Conservation (phyloP, 2,113 vertebrate genomes). For the Gobiocypris rarus region DNA sequence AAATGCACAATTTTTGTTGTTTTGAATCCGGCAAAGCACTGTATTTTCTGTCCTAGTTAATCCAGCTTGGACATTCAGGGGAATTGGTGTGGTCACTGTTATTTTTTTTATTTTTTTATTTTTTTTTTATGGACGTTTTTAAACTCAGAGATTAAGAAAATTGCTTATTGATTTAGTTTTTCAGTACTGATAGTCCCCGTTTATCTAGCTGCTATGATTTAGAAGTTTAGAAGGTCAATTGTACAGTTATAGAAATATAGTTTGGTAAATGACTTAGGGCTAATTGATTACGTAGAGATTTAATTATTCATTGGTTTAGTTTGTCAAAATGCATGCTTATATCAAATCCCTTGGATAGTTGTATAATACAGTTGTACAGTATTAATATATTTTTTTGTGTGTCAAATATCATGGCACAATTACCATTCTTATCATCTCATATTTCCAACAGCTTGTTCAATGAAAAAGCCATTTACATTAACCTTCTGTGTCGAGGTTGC, state of each 20-base stretch:
- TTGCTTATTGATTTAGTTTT: neutral
- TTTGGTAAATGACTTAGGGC: neutral
- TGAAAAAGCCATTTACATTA: conserved; percentile 3
- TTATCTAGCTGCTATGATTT: neutral
- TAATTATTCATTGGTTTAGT: neutral
- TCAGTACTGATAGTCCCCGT: neutral
- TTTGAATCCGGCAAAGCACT: no score
- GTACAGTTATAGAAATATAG: neutral
- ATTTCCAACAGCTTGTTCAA: conserved; percentile 9
- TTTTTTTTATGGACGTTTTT: neutral
- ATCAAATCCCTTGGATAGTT: neutral
- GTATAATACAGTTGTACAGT: no score
- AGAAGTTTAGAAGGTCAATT: conserved; percentile 6
- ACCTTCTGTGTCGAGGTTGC: neutral
- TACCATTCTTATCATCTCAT: neutral
- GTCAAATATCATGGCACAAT: neutral
- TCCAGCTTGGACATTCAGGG: neutral
- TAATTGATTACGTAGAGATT: neutral
- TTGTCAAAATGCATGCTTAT: no score
- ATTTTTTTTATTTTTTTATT: neutral
- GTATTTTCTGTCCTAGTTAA: neutral
- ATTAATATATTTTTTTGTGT: neutral
- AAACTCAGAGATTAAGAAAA: neutral
- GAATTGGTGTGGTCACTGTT: neutral
- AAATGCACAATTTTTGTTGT: no score